Conservation (phyloP, 1,140 invertebrate species). For the Planococcus citri region DNA sequence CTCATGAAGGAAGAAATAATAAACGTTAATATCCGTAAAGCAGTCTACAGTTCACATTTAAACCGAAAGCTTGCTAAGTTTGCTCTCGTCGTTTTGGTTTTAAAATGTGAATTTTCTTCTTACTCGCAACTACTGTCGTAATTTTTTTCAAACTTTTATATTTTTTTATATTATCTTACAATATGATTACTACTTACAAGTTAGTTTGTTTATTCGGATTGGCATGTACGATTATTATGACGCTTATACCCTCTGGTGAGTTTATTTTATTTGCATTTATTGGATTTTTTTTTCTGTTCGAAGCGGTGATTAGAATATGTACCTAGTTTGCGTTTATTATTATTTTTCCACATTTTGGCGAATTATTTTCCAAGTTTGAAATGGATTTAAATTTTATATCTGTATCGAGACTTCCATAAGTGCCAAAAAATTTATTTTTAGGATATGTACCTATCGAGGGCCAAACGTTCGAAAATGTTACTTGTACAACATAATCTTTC, state of each 20-base stretch:
- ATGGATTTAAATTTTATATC: no score
- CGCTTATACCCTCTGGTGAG: neutral
- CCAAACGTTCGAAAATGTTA: no score
- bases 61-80: constrained; percentile 5
- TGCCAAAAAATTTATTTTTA: no score
- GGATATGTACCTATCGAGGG: no score
- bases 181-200: neutral
- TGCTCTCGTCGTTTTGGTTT: neutral
- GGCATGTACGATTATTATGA: neutral
- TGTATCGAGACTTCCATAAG: no score
- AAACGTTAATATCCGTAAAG: constrained; percentile 11
- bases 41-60: neutral
- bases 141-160: neutral
- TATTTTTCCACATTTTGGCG: no score
- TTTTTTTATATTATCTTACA: neutral
- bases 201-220: neutral
- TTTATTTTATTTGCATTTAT: no score
- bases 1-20: constrained; percentile 18
- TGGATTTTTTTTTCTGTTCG: no score
- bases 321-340: no score
- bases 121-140: neutral
- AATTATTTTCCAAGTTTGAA: no score
- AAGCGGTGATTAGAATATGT: no score
- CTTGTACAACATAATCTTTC: no score
- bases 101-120: constrained; percentile 16